These are phyloP conservation scores for Rhizomys pruinosus DNA, from an alignment of 2,113 vertebrate species.

Conservation along the genomic window DNA sequence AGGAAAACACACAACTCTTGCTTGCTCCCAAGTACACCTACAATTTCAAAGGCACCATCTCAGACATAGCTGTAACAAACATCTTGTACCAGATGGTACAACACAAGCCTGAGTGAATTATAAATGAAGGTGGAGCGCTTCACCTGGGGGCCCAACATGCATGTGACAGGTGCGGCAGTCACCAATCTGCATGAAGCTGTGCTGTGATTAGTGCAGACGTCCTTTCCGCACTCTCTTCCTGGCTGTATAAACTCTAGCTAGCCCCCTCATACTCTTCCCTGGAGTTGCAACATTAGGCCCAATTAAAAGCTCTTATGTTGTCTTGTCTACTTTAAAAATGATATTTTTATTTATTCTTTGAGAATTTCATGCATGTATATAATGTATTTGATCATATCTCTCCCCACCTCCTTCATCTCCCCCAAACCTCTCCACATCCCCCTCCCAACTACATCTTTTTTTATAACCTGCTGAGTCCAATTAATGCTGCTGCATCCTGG, in stretches of 20 bases:
- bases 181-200: background rate
- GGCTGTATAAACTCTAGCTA: background rate
- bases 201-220: background rate
- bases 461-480: too few species aligned
- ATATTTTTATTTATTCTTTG: too few species aligned
- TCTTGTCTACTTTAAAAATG: too few species aligned
- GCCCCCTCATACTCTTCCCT: background rate
- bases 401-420: too few species aligned
- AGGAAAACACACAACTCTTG: background rate
- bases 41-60: background rate
- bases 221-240: background rate
- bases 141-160: background rate
- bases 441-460: too few species aligned
- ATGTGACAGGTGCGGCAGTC: background rate
- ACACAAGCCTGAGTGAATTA: too few species aligned
- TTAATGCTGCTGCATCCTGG: too few species aligned
- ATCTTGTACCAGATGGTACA: too few species aligned
- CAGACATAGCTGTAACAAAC: background rate
- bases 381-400: too few species aligned
- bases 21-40: background rate
- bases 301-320: background rate
- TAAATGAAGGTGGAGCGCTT: background rate
- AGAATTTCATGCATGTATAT: too few species aligned
- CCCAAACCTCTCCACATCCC: too few species aligned
- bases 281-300: background rate